These are phyloP conservation scores for Potamilus streckersoni DNA, from an alignment of 1,140 invertebrate genomes.

Conservation along the genomic window DNA sequence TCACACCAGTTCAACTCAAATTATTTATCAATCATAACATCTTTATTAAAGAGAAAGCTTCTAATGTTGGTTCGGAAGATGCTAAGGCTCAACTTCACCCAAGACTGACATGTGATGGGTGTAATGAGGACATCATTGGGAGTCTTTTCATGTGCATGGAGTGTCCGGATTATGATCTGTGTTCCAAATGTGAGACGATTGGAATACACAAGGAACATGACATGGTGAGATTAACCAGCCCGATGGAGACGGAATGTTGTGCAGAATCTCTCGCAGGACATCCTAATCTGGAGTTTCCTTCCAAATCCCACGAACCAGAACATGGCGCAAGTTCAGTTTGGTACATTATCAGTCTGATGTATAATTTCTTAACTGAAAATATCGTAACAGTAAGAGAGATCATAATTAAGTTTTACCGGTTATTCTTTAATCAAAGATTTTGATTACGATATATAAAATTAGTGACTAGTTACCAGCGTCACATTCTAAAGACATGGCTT, in stretches of 20 bases:
- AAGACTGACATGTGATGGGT: slow-evolving; percentile 81
- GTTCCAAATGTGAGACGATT: slow-evolving; percentile 78
- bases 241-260: slow-evolving; percentile 30
- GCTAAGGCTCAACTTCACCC: slow-evolving; percentile 68
- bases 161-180: slow-evolving; percentile 87
- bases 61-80: too few relatives aligned
- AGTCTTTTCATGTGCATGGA: slow-evolving; percentile 88
- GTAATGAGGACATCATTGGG: slow-evolving; percentile 74
- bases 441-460: too few relatives aligned
- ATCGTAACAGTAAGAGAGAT: too few relatives aligned
- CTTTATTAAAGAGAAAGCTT: too few relatives aligned
- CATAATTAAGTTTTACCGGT: too few relatives aligned
- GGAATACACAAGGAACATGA: slow-evolving; percentile 81
- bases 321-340: slow-evolving; percentile 17
- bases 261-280: slow-evolving; percentile 6
- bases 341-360: too few relatives aligned
- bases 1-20: too few relatives aligned
- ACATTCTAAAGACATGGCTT: too few relatives aligned
- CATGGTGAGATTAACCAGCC: slow-evolving; percentile 79
- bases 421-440: too few relatives aligned
- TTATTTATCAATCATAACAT: too few relatives aligned
- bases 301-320: slow-evolving; percentile 19
- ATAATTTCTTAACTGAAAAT: too few relatives aligned
- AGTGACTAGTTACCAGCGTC: too few relatives aligned
- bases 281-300: slow-evolving; percentile 1